A percentile compares a stretch with the other conserved stretches of the same genome.
These are phyloP conservation scores for Taenioides sp. DNA, from an alignment of 2,797 vertebrate species.

Conservation along the genomic window DNA sequence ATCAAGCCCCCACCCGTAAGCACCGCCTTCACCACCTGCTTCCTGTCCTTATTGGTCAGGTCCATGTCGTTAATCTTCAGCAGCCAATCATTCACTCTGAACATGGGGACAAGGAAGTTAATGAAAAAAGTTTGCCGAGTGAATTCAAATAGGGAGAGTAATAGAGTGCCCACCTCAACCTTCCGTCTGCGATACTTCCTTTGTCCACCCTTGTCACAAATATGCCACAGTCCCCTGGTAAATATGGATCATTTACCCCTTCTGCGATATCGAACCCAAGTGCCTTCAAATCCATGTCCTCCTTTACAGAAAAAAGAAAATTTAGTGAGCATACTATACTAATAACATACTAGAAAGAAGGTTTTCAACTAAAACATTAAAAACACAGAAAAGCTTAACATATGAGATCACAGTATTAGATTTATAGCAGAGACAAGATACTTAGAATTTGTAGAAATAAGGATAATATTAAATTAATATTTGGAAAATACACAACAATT, in stretches of 20 bases:
- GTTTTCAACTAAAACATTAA: background rate
- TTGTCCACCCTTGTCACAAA: constrained; percentile 97
- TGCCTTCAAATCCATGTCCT: constrained; percentile 95
- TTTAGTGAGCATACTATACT: background rate
- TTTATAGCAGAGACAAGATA: too few species aligned
- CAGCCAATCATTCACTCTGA: constrained; percentile 96
- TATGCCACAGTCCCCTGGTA: constrained; percentile 94
- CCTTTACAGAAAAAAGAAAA: constrained; percentile 70
- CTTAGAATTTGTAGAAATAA: too few species aligned
- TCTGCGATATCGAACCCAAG: constrained; percentile 98
- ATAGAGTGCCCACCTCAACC: constrained; percentile 83
- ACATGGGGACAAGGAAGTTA: constrained; percentile 14
- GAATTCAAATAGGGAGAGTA: background rate
- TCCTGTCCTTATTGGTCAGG: constrained; percentile 95
- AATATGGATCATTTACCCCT: constrained; percentile 93
- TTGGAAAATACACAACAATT: too few species aligned
- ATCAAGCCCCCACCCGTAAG: constrained; percentile 90
- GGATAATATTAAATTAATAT: too few species aligned
- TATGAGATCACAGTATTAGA: too few species aligned
- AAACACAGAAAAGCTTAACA: too few species aligned
- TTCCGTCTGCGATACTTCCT: constrained; percentile 95
- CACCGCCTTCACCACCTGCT: constrained; percentile 93
- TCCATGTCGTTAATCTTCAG: constrained; percentile 96
- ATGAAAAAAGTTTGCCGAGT: background rate
- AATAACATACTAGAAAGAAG: background rate